phyloP scores from a whole-genome alignment of 2,888 invertebrate genomes.

The Lepidocyrtoides sp. region DNA sequence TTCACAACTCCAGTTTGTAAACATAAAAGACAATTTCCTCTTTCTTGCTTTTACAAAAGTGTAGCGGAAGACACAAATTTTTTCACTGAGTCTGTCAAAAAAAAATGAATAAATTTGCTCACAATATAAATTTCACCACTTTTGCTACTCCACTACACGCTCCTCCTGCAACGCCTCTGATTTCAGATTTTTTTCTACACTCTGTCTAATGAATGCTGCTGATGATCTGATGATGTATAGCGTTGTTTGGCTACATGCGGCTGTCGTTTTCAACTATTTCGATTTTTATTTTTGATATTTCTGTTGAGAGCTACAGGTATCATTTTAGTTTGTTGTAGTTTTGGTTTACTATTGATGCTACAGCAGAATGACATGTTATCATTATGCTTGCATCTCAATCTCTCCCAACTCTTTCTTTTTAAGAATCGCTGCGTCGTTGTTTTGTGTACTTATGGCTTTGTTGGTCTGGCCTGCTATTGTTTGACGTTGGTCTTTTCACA shows the following conservation, averaged over 20 bases:
- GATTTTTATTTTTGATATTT: not conserved
- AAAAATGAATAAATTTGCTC: no score
- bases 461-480: not conserved
- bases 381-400: not conserved
- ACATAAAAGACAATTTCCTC: not conserved
- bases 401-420: not conserved
- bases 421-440: not conserved
- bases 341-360: no score
- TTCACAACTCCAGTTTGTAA: not conserved
- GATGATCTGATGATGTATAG: no score
- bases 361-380: not conserved
- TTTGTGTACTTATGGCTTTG: not conserved
- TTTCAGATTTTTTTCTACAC: no score
- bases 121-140: not conserved
- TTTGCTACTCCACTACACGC: no score
- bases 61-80: not conserved
- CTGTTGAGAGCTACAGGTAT: no score
- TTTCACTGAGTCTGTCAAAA: not conserved
- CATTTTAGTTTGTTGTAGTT: no score
- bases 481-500: not conserved
- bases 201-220: no score
- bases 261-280: no score
- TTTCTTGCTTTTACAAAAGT: not conserved
- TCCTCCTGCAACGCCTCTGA: no score
- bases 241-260: no score